A percentile compares a stretch with the other conserved stretches of the same genome.
phyloP scores from a whole-genome alignment of 2,888 invertebrate genomes.

The Kuschelorhynchus macadamiae region DNA sequence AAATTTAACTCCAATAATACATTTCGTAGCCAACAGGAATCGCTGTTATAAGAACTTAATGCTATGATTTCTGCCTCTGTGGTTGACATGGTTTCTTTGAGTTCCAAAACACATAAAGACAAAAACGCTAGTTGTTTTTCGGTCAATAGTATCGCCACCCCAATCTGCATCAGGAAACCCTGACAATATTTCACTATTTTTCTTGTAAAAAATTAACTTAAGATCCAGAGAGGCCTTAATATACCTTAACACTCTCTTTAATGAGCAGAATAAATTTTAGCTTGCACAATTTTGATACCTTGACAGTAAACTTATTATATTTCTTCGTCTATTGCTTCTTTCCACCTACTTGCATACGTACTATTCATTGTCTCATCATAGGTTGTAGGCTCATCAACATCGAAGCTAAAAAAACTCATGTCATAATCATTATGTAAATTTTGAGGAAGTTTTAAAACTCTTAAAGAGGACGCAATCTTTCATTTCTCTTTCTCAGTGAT shows the following conservation, averaged over 20 bases:
- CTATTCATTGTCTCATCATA: slow-evolving; percentile 16
- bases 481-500: background rate
- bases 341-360: slow-evolving; percentile 6
- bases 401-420: slow-evolving; percentile 13
- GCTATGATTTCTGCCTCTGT: slow-evolving; percentile 60
- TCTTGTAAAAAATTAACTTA: slow-evolving; percentile 3
- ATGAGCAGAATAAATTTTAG: slow-evolving; percentile 4
- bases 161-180: slow-evolving; percentile 42
- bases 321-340: slow-evolving; percentile 12
- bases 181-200: slow-evolving; percentile 1
- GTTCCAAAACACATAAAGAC: slow-evolving; percentile 12
- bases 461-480: slow-evolving; percentile 7
- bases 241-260: slow-evolving; percentile 31
- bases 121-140: slow-evolving; percentile 51
- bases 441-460: background rate
- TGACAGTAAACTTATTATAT: background rate
- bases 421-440: slow-evolving; percentile 1
- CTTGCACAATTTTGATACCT: slow-evolving; percentile 8
- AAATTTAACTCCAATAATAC: background rate
- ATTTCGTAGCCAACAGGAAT: slow-evolving; percentile 21
- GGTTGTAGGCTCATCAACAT: slow-evolving; percentile 9
- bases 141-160: slow-evolving; percentile 29
- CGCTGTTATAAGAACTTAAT: slow-evolving; percentile 7
- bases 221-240: slow-evolving; percentile 15
- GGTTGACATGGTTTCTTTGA: slow-evolving; percentile 54